phyloP scores from a whole-genome alignment of 1,140 invertebrate genomes.

The Drosophila grimshawi region DNA sequence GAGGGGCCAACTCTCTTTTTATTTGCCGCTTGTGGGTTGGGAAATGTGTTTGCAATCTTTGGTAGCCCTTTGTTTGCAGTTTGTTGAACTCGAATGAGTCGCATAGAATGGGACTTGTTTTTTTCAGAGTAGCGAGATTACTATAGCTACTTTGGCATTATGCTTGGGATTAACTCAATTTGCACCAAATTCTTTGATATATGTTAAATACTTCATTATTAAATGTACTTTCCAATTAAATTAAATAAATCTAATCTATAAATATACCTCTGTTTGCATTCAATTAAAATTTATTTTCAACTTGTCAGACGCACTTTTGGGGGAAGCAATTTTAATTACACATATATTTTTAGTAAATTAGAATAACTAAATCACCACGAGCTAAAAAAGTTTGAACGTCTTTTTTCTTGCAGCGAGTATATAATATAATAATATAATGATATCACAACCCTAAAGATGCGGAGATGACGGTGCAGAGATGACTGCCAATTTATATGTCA shows the following conservation, averaged over 20 bases:
- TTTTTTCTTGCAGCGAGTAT: too few relatives aligned
- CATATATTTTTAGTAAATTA: too few relatives aligned
- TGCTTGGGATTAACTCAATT: constrained; percentile 16
- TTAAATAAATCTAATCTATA: not conserved
- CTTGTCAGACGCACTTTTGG: too few relatives aligned
- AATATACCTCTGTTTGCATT: not conserved
- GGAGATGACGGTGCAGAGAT: too few relatives aligned
- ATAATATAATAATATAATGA: too few relatives aligned
- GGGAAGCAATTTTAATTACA: too few relatives aligned
- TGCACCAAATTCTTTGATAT: not conserved
- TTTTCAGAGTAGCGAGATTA: not conserved
- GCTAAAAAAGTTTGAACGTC: too few relatives aligned
- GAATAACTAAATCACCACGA: too few relatives aligned
- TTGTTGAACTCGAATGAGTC: constrained; percentile 34
- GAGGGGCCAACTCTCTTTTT: constrained; percentile 11
- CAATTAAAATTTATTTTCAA: too few relatives aligned
- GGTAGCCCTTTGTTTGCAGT: constrained; percentile 50
- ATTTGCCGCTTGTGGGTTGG: not conserved
- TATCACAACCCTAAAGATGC: too few relatives aligned
- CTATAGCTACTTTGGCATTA: constrained; percentile 9
- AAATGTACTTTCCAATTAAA: not conserved
- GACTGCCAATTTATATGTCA: too few relatives aligned
- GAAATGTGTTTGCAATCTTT: constrained; percentile 26
- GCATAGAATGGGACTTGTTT: not conserved
- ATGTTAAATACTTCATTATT: not conserved